Base-by-base conservation (phyloP, 2,888 invertebrate species). In the Alloplasta piceator region DNA sequence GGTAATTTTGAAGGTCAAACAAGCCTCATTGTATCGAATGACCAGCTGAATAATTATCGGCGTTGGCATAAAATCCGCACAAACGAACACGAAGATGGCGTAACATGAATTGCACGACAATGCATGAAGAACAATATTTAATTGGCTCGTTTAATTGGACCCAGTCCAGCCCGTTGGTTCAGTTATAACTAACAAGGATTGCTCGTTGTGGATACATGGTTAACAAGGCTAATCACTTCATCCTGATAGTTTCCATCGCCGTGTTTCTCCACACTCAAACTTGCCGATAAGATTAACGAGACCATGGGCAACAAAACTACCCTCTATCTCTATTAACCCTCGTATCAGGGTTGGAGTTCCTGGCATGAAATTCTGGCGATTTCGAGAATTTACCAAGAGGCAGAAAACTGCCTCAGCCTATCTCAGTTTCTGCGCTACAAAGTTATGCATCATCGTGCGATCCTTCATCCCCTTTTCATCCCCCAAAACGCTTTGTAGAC, bases 401-500 rank as follows among this genome's bases (percentile, higher is more conserved):
- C 12, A 14, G 41, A 39, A 46, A 46, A 36, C 56, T 58, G n/a
- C 14, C 16, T 58, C 4, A 56, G 36, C 6, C 10, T 26, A 7
- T 55, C 5, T 36, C 46, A 58, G 16, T 46, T 60, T 9, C 70
- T 14, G 16, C 46, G 38, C 5, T 26, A 4, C n/a, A n/a, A 7
- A 5, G 55, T 43, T 67, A 26, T 26, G 14, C 41, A 58, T 77
- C 61, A 74, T 50, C 38, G 12, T 41, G 12, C 10, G 7, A 3
- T 36, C 9, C 38, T 39, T 26, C 5, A 16, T 16, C n/a, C n/a
- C 43, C 7, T 60, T 4, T 16, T 9, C 26, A n/a, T 39, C n/a
- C n/a, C 43, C 7, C 14, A 7, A 6, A 41, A 61, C 67, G 26
- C n/a, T 48, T 70, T 39, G 46, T 76, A 66, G 10, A n/a, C 48